Percentiles rank a stretch among this genome's conserved stretches.
Evolutionary conservation across 2,888 invertebrate genomes (phyloP).

Genomic region (Standfussiana lucernea): DNA sequence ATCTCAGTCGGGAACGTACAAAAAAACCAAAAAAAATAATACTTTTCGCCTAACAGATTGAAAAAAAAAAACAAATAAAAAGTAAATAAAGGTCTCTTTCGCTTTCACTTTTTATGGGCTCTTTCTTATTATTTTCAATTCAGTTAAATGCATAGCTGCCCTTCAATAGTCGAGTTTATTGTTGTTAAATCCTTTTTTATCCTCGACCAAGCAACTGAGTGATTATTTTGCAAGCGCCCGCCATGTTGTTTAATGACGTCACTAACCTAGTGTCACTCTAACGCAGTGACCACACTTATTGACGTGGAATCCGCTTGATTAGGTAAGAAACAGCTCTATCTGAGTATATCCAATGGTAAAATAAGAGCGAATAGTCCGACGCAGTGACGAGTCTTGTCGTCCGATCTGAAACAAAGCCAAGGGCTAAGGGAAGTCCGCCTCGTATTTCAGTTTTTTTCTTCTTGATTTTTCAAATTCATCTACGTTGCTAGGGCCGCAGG

Average conservation of each 20-base stretch:
- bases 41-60: not conserved
- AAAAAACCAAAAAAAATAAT: not conserved
- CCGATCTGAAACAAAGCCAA: not conserved
- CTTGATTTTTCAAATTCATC: no score
- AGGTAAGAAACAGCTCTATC: not conserved
- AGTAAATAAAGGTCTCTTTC: not conserved
- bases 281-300: not conserved
- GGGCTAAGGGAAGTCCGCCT: no score
- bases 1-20: not conserved
- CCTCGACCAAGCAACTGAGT: not conserved
- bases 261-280: not conserved
- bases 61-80: not conserved
- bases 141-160: not conserved
- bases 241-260: constrained; percentile 8
- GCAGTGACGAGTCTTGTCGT: no score
- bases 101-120: no score
- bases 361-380: not conserved
- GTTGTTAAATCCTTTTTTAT: not conserved
- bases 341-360: not conserved
- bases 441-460: no score
- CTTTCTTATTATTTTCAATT: not conserved
- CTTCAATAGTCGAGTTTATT: not conserved
- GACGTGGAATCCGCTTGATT: not conserved
- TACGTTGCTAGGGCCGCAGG: no score
- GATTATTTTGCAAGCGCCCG: not conserved